Evolutionary conservation across 2,113 vertebrate genomes (phyloP), one percentile per base, ranked within the genome.

Genomic region (Monopterus albus): DNA sequence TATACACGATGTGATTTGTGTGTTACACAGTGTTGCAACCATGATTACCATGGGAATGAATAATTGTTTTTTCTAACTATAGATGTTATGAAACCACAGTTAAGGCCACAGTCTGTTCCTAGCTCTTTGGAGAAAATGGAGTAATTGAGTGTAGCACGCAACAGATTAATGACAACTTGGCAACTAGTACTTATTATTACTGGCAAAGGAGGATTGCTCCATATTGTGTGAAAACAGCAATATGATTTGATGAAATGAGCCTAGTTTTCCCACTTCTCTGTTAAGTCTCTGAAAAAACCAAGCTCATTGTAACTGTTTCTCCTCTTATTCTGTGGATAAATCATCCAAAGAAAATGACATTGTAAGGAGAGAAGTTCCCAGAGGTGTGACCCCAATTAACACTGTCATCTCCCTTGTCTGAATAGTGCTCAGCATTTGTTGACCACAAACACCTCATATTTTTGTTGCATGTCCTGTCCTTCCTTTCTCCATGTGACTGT

Each of bases 101-200:
- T 82, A 61, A 83, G 51, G 50, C 78, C 69, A 72, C 71, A 82
- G 65, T 64, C 81, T 84, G 83, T 74, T 78, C 64, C 14, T 20
- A 10, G 25, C 43, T 86, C 83, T 81, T 89, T 33, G 31, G 86
- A 89, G 86, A 79, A 82, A 84, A 82, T 57, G 25, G 69, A 87
- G 77, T 88, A 88, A 89, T 89, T 86, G 82, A 87, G 81, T 83
- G 81, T 35, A 74, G 83, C 60, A 28, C 63, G 39, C 58, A 64
- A 77, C 60, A 84, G 84, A 91, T 89, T 89, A 87, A 89, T 88
- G 77, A 72, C 45, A 74, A 75, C 74, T 78, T 88, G 86, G 78
- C 85, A 84, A 72, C 59, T 53, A 66, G 66, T 80, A 36, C 81
- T 90, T 86, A 74, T 85, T 86, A 81, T 87, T 72, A 59, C 58